Conservation (phyloP, 2,888 invertebrate genomes). For the Acrobasis repandana region DNA sequence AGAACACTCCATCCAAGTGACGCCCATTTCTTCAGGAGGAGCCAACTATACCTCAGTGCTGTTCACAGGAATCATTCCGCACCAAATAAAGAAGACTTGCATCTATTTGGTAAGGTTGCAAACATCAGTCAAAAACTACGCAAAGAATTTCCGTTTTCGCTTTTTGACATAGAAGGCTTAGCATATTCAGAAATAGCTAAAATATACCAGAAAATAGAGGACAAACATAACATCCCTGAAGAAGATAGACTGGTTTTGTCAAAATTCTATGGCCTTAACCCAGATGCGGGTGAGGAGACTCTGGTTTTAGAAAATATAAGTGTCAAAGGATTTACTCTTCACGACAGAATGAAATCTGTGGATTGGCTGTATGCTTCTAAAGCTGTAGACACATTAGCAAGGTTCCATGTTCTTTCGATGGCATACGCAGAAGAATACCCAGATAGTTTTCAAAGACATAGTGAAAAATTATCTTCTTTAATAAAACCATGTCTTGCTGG, state of each 20-base stretch:
- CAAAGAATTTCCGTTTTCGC: not conserved
- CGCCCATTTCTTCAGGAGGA: conserved; percentile 46
- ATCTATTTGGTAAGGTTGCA: conserved; percentile 55
- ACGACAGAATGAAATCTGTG: conserved; percentile 43
- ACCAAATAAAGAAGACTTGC: conserved; percentile 33
- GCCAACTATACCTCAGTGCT: conserved; percentile 52
- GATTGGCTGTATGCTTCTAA: conserved; percentile 45
- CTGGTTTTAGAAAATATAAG: conserved; percentile 48
- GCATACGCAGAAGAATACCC: conserved; percentile 46
- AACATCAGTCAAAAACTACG: conserved; percentile 39
- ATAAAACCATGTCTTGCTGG: no score
- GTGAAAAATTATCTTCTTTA: not conserved
- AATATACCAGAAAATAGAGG: conserved; percentile 32
- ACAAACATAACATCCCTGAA: conserved; percentile 24
- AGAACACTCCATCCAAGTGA: conserved; percentile 31
- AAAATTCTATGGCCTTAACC: conserved; percentile 39
- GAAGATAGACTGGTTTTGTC: conserved; percentile 40
- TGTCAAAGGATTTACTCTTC: conserved; percentile 39
- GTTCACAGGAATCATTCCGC: conserved; percentile 37
- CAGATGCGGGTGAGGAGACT: conserved; percentile 38
- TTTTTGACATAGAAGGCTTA: conserved; percentile 38
- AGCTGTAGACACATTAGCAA: conserved; percentile 44
- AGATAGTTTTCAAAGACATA: conserved; percentile 24
- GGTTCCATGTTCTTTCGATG: conserved; percentile 54
- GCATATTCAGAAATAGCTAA: conserved; percentile 23